Conservation (phyloP, 23 tunicate species). For the Trididemnum clinides region DNA sequence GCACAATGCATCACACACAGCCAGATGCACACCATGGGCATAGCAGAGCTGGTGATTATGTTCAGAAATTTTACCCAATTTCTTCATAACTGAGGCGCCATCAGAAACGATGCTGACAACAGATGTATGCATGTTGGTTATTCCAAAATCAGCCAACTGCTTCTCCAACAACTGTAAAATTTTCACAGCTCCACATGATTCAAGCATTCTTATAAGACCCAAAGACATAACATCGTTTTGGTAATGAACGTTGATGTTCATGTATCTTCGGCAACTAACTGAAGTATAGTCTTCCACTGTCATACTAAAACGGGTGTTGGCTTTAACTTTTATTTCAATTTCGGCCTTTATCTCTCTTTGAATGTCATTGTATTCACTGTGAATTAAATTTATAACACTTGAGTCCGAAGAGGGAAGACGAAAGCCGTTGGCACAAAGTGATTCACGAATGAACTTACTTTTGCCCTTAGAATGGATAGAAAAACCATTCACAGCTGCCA, state of each 20-base stretch:
- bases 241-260: background rate
- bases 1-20: background rate
- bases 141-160: slow-evolving; percentile 16
- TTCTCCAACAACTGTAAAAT: slow-evolving; percentile 7
- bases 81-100: background rate
- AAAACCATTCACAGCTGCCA: slow-evolving; percentile 21
- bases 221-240: background rate
- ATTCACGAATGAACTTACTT: slow-evolving; percentile 23
- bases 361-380: slow-evolving; percentile 3
- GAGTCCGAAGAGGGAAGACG: no score
- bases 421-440: background rate
- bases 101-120: no score
- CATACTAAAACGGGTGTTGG: slow-evolving; percentile 1
- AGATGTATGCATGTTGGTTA: slow-evolving; percentile 11
- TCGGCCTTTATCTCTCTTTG: background rate
- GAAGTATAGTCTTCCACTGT: slow-evolving; percentile 2
- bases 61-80: slow-evolving; percentile 13
- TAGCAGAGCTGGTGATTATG: background rate
- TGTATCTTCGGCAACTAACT: slow-evolving; percentile 4
- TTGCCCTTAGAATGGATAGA: slow-evolving; percentile 5
- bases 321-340: slow-evolving; percentile 20
- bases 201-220: slow-evolving; percentile 4
- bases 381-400: no score
- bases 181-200: background rate
- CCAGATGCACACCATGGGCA: no score